These are phyloP conservation scores for Solenodon paradoxus DNA, from an alignment of 2,113 vertebrate species.

Conservation along the genomic window DNA sequence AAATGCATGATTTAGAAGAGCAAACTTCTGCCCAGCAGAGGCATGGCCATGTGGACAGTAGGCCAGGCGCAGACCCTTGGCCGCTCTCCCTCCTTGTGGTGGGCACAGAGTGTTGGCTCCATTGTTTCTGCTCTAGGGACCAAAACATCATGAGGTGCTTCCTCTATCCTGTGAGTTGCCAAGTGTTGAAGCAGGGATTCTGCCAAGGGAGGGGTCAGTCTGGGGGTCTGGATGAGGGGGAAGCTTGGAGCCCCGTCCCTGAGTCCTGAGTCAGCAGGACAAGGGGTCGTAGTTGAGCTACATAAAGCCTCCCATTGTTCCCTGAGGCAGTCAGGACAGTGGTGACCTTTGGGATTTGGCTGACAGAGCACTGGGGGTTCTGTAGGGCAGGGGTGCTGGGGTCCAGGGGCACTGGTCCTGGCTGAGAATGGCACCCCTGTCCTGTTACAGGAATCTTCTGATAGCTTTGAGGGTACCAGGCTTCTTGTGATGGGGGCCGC, in stretches of 20 bases:
- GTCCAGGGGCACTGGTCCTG: background rate
- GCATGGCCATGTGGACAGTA: too few species aligned
- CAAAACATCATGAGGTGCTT: background rate
- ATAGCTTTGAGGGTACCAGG: background rate
- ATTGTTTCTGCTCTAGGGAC: background rate
- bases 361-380: background rate
- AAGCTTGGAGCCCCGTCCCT: background rate
- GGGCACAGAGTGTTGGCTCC: too few species aligned
- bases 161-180: background rate
- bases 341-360: slow-evolving; percentile 53
- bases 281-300: background rate
- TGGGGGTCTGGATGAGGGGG: background rate
- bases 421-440: background rate
- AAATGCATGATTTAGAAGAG: too few species aligned
- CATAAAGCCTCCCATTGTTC: slow-evolving; percentile 62
- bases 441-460: background rate
- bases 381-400: background rate
- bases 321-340: background rate
- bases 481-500: background rate
- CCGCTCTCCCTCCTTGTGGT: background rate
- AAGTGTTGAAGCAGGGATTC: background rate
- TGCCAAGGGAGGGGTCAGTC: background rate
- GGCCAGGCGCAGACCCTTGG: too few species aligned
- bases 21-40: fast-evolving
- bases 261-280: slow-evolving; percentile 22